Evolutionary conservation across 1,140 invertebrate species (phyloP), one percentile per base, ranked within the genome.

Genomic region (Papilio polyxenes): DNA sequence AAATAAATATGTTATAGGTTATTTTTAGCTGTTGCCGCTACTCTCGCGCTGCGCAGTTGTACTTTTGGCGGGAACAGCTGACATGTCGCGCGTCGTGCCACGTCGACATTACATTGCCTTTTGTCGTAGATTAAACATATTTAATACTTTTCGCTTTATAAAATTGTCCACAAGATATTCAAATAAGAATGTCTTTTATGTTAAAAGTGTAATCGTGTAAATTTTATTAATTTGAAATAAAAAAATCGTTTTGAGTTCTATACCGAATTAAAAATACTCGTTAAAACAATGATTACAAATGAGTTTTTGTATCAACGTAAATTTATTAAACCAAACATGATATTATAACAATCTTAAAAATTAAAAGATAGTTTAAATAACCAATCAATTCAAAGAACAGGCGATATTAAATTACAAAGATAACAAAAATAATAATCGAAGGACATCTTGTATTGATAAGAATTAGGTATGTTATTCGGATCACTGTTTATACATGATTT

Each of bases 1-100:
- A 20, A 23, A 78, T 53, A 78, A 75, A 75, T 53, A 56, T 48
- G 23, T n/a, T 49, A 78, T 62, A 31, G 53, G 53, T 56, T 78
- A 78, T 78, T 62, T 78, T 78, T 78, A 78, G 76, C 53, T 31
- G 53, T 78, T 62, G 76, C 51, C 11, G 75, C 20, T 59, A 9
- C 76, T 53, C 13, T 37, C 51, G 76, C n/a, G 51, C 31, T 77
- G 48, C 76, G 76, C 51, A 78, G 51, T 59, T 40, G 53, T 11
- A 48, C 10, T 40, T 78, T 78, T 78, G 76, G 53, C 76, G 76
- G 23, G 31, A 59, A 78, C 53, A 80, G 77, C 77, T 80, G 77
- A 65, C 77, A 80, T 65, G 77, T 56, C 37, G 37, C 77, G 56
- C 59, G 77, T 59, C 77, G 56, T 44, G 40, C 77, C 56, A 44